Percentiles rank a stretch among this genome's conserved stretches.
phyloP scores from a whole-genome alignment of 2,888 invertebrate species.

The Athetis lepigone region DNA sequence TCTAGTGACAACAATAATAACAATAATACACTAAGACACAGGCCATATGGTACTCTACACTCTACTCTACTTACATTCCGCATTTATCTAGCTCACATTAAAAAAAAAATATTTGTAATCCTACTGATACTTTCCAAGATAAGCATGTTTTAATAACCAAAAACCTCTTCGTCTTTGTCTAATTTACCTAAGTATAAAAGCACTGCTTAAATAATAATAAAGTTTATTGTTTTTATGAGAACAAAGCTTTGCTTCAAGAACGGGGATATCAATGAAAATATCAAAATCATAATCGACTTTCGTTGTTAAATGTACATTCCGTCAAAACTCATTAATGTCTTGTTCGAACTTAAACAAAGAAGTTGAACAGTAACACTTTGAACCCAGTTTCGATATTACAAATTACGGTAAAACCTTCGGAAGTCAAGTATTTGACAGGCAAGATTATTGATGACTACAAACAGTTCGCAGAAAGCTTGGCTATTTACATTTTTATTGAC shows the following conservation, averaged over 20 bases:
- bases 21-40: no score
- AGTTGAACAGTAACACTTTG: constrained; percentile 15
- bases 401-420: constrained; percentile 24
- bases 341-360: constrained; percentile 23
- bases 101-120: no score
- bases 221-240: no score
- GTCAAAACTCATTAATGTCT: constrained; percentile 26
- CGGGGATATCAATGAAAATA: not conserved
- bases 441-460: constrained; percentile 27
- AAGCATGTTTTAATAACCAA: no score
- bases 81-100: no score
- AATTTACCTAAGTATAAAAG: no score
- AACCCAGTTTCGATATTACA: constrained; percentile 14
- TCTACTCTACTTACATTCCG: no score
- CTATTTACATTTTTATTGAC: constrained; percentile 57
- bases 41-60: no score
- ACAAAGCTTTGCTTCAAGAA: not conserved
- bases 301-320: constrained; percentile 8
- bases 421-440: constrained; percentile 39
- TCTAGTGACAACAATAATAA: not conserved
- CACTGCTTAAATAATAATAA: no score
- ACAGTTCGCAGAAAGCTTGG: constrained; percentile 25
- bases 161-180: no score
- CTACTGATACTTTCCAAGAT: no score
- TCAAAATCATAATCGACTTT: not conserved